A percentile compares a stretch with the other conserved stretches of the same genome.
Conservation (phyloP, 2,797 vertebrate genomes). For the Bovichtus variegatus region DNA sequence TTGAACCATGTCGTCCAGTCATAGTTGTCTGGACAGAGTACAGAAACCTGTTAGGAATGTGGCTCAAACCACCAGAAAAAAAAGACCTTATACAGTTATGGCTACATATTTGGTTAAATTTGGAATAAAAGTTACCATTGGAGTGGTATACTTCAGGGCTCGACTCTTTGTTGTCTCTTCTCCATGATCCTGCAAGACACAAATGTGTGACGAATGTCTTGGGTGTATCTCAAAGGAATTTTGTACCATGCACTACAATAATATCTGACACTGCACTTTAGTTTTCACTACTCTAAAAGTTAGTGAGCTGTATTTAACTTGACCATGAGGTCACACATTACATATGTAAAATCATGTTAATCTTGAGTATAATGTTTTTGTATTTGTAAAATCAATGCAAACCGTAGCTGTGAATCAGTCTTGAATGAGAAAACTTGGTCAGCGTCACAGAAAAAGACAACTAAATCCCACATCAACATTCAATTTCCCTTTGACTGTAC, state of each 20-base stretch:
- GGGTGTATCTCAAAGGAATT: neutral
- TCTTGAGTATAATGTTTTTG: neutral
- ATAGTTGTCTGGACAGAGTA: slow-evolving; percentile 77
- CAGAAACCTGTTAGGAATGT: slow-evolving; percentile 23
- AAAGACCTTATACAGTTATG: neutral
- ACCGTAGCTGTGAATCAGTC: neutral
- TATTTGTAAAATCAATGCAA: neutral
- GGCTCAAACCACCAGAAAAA: neutral
- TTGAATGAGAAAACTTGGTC: neutral
- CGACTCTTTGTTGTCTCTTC: slow-evolving; percentile 51
- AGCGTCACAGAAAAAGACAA: neutral
- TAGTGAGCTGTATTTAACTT: neutral
- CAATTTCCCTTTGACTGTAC: neutral
- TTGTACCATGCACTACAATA: neutral
- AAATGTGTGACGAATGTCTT: slow-evolving; percentile 1
- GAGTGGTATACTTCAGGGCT: slow-evolving; percentile 52
- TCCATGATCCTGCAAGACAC: slow-evolving; percentile 70
- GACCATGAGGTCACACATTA: neutral
- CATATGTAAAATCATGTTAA: neutral
- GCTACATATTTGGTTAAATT: neutral
- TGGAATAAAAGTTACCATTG: slow-evolving; percentile 68
- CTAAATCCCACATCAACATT: neutral
- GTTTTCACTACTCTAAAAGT: neutral
- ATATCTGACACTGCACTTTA: neutral
- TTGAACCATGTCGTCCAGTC: slow-evolving; percentile 95